These are phyloP conservation scores for Sycophila texana DNA, from an alignment of 2,888 invertebrate species.

Conservation along the genomic window DNA sequence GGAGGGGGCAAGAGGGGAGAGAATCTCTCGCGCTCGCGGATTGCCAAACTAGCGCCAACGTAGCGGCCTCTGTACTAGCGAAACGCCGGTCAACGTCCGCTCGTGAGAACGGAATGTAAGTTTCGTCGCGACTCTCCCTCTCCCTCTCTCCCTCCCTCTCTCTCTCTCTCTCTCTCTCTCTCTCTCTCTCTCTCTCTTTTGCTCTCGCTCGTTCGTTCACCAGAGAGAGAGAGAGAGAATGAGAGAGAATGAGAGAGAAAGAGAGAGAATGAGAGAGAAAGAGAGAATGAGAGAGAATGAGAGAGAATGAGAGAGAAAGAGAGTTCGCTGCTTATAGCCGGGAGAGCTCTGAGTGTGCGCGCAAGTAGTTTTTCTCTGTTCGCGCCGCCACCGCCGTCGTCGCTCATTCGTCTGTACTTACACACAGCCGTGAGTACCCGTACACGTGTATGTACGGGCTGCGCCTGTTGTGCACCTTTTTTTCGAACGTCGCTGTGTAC, in stretches of 20 bases:
- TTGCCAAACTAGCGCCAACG: slow-evolving; percentile 49
- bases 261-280: slow-evolving; percentile 24
- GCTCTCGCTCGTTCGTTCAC: neutral
- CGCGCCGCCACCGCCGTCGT: slow-evolving; percentile 38
- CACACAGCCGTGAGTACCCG: neutral
- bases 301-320: neutral
- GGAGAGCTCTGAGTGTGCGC: neutral
- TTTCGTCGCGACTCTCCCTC: slow-evolving; percentile 60
- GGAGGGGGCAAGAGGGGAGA: neutral
- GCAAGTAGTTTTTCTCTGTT: slow-evolving; percentile 55
- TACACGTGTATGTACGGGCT: neutral
- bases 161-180: slow-evolving; percentile 13
- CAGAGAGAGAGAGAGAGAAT: slow-evolving; percentile 41
- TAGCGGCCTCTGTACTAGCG: slow-evolving; percentile 44
- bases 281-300: no score
- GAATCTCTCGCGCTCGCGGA: slow-evolving; percentile 32
- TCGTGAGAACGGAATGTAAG: slow-evolving; percentile 66
- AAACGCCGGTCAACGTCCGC: slow-evolving; percentile 65
- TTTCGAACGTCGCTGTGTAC: neutral
- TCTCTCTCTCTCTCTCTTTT: slow-evolving; percentile 40
- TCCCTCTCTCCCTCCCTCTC: slow-evolving; percentile 24
- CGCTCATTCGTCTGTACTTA: slow-evolving; percentile 22
- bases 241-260: slow-evolving; percentile 37
- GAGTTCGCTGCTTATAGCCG: slow-evolving; percentile 12
- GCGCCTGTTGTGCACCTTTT: neutral